A percentile compares a stretch with the other conserved stretches of the same genome.
These are phyloP conservation scores for Spilosoma lubricipeda DNA, from an alignment of 2,888 invertebrate species.

Conservation along the genomic window DNA sequence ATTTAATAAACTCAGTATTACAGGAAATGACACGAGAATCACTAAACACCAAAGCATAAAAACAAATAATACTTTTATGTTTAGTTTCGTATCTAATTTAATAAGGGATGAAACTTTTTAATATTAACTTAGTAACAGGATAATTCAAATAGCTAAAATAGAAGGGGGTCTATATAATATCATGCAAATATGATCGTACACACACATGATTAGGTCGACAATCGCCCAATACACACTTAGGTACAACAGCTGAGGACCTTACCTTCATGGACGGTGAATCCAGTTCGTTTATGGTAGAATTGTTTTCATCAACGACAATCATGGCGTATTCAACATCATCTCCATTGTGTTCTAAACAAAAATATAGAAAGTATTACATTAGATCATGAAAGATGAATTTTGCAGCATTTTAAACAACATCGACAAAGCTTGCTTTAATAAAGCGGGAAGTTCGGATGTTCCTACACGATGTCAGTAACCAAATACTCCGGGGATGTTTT, in stretches of 20 bases:
- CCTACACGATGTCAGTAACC: conserved; percentile 34
- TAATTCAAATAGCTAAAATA: conserved; percentile 25
- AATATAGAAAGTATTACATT: conserved; percentile 43
- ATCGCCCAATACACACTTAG: conserved; percentile 22
- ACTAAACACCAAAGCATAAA: conserved; percentile 42
- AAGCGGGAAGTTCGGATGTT: conserved; percentile 65
- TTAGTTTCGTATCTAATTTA: conserved; percentile 31
- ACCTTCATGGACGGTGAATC: conserved; percentile 96
- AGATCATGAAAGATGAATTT: conserved; percentile 15
- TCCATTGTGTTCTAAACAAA: conserved; percentile 83
- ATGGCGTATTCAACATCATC: conserved; percentile 96
- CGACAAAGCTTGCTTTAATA: conserved; percentile 77
- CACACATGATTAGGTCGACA: conserved; percentile 33
- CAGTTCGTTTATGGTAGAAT: conserved; percentile 93
- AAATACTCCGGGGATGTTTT: conserved; percentile 23
- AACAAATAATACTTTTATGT: conserved; percentile 33
- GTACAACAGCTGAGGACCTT: conserved; percentile 46
- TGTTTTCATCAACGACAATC: conserved; percentile 95
- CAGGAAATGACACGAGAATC: conserved; percentile 20
- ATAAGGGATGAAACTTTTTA: conserved; percentile 22
- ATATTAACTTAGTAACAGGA: conserved; percentile 34
- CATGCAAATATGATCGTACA: conserved; percentile 53
- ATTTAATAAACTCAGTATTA: conserved; percentile 21
- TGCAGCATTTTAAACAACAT: conserved; percentile 62
- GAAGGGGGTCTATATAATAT: conserved; percentile 39